Base-by-base conservation (phyloP, 2,888 invertebrate species). In the Chironomus tentans region DNA sequence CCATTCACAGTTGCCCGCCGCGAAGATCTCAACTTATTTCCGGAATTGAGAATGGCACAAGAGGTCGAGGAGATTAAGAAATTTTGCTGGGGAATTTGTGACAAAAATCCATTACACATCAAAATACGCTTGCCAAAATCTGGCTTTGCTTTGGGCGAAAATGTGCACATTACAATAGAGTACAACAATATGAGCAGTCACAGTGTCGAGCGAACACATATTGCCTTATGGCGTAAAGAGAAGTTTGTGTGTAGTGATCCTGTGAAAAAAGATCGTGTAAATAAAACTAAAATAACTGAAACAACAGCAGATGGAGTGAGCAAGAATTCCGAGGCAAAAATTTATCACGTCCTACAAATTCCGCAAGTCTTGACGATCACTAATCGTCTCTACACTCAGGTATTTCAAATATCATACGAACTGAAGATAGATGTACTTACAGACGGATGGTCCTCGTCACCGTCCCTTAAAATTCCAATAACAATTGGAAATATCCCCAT, bases 1-100 rank as follows among this genome's bases (percentile, higher is more conserved):
- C 88, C 90, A 1, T 93, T 95, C 80, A 93, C 92, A 48, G 90
- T 95, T 4, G 86, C 93, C 48, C 89, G 91, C 79, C 87, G 90
- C 12, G 85, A 93, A 80, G 94, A 95, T 83, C 85, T 95, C 77
- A 94, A 94, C 83, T 85, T 78, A 18, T 78, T 18, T 21, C 38
- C 68, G 18, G 68, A 68, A 4, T 38, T 74, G 4, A 18, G 68
- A 47, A 13, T 80, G 12, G 82, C 83, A 0, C 78, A 78, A 4
- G 78, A 77, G 46, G 15, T 68, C 6, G 77, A 77, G 24, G 65
- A 68, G 12, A 61, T 75, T n/a, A 73, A 76, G 50, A 76, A 69
- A 12, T 77, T 76, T 50, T 77, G 76, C 46, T 77, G 77, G 70
- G 68, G 68, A 2, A 24, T 68, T 18, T 78, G 76, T 47, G 47